phyloP scores from a whole-genome alignment of 1,140 invertebrate species.

The Bombus pyrosoma region DNA sequence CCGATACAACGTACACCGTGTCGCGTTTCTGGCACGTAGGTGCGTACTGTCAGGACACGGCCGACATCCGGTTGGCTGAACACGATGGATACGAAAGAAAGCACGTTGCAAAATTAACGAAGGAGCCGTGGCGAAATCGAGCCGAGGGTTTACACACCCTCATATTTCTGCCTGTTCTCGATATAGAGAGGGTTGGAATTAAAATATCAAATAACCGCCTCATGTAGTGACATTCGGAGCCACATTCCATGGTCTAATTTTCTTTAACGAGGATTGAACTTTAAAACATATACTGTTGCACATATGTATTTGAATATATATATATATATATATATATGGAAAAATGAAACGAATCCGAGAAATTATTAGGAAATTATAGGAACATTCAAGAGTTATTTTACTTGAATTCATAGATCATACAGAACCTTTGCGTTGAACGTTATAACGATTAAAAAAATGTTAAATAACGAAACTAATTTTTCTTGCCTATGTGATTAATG shows the following conservation, averaged over 20 bases:
- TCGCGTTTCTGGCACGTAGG: slow-evolving; percentile 13
- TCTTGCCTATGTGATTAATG: no score
- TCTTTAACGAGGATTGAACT: neutral
- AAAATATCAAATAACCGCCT: neutral
- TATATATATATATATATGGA: no score
- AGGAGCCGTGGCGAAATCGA: slow-evolving; percentile 47
- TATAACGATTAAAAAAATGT: no score
- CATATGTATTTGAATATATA: neutral
- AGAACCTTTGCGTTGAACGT: no score
- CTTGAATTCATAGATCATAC: no score
- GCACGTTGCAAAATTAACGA: slow-evolving; percentile 66
- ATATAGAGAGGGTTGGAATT: neutral
- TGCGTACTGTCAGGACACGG: neutral
- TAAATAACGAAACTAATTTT: no score
- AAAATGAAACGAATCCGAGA: no score
- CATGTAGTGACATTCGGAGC: neutral
- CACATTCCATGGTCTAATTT: neutral
- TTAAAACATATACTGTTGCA: neutral
- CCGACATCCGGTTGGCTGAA: neutral
- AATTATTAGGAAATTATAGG: no score
- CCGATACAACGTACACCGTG: slow-evolving; percentile 37
- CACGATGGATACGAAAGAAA: slow-evolving; percentile 22
- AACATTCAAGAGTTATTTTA: no score
- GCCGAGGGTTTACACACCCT: slow-evolving; percentile 36
- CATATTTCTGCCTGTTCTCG: no score